phyloP scores from a whole-genome alignment of 2,888 invertebrate genomes.

The Allophyes oxyacanthae region DNA sequence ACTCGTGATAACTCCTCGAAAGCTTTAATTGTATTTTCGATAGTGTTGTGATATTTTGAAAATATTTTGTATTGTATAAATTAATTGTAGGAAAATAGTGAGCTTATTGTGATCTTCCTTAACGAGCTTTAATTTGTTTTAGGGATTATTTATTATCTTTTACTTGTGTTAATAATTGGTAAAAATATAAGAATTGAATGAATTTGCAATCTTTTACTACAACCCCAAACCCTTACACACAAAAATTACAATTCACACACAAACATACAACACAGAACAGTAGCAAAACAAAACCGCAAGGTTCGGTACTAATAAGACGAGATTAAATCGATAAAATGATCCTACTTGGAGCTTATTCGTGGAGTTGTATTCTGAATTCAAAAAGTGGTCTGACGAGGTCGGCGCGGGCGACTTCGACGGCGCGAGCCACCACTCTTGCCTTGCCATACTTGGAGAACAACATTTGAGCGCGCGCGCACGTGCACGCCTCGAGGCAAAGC shows the following conservation, averaged over 20 bases:
- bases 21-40: slow-evolving; percentile 84
- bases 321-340: slow-evolving; percentile 63
- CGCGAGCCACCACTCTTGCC: slow-evolving; percentile 62
- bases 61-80: slow-evolving; percentile 78
- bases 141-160: slow-evolving; percentile 72
- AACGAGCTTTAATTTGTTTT: slow-evolving; percentile 84
- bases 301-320: slow-evolving; percentile 62
- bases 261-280: slow-evolving; percentile 47
- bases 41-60: slow-evolving; percentile 79
- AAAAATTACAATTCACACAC: slow-evolving; percentile 28
- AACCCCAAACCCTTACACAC: slow-evolving; percentile 43
- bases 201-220: slow-evolving; percentile 74
- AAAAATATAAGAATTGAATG: slow-evolving; percentile 71
- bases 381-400: slow-evolving; percentile 81
- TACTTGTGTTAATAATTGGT: slow-evolving; percentile 63
- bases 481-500: slow-evolving; percentile 79
- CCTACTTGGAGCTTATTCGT: slow-evolving; percentile 58
- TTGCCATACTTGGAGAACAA: slow-evolving; percentile 65
- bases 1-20: slow-evolving; percentile 82
- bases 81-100: slow-evolving; percentile 69
- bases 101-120: slow-evolving; percentile 80
- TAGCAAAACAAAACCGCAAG: slow-evolving; percentile 45
- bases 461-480: slow-evolving; percentile 73
- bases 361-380: slow-evolving; percentile 55
- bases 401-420: slow-evolving; percentile 63